Base-by-base conservation (phyloP, 2,797 vertebrate species). In the Paedocypris micromegethes region DNA sequence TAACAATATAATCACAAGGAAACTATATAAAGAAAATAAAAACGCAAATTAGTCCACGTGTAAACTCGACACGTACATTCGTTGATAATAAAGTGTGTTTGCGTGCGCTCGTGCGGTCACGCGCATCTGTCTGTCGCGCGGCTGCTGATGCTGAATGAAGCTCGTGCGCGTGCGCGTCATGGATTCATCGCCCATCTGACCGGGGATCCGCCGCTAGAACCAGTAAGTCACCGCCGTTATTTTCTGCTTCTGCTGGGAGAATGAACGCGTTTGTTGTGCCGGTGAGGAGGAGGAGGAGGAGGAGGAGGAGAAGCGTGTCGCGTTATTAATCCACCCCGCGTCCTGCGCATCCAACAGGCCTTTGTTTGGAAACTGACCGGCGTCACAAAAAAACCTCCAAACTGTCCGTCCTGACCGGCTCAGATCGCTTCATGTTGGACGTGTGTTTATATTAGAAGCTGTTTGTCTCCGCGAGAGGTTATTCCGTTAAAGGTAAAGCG, bases 81-180 rank as follows among this genome's bases (percentile, higher is more conserved):
- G 23, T 23, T 23, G 23, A 23, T 23, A 23, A 23, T 23, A 23
- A 1, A 23, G 23, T 23, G 23, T 23, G 23, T 23, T 23, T 23
- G 23, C 23, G 42, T 23, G 50, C 59, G 64, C 46, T 59, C 48
- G 50, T 57, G 70, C 66, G 82, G 84, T 70, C 81, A 86, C 72
- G 82, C 67, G 68, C 37, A 84, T 84, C 78, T 60, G 54, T 54
- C 77, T 65, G 73, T 80, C 54, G 47, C 73, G 70, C 77, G 69
- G 82, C 72, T 84, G 85, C 83, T 87, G 84, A 23, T 23, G 23
- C 23, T 78, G 85, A 82, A 79, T 81, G 83, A 68, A 73, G 71
- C 77, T 80, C 75, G 83, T 81, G 84, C 87, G 80, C 80, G 77
- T 82, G 77, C 81, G 83, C 83, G 85, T 78, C 58, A 81, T 80